These are phyloP conservation scores for Phortica variegata DNA, from an alignment of 1,140 invertebrate genomes.

Conservation along the genomic window DNA sequence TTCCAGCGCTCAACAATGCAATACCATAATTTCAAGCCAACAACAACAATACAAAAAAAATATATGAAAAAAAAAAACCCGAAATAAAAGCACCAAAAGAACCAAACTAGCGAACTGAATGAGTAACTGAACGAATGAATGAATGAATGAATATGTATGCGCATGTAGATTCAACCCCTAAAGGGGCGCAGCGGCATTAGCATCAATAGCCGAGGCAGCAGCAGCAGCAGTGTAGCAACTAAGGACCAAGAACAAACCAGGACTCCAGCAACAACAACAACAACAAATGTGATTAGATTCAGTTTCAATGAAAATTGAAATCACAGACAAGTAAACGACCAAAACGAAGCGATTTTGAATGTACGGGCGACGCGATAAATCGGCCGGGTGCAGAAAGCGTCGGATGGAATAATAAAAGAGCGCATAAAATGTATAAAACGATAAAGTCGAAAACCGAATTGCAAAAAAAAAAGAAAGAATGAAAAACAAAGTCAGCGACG, in stretches of 20 bases:
- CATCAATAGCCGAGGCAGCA: background rate
- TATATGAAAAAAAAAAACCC: no score
- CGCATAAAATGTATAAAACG: constrained; percentile 33
- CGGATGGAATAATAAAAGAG: constrained; percentile 17
- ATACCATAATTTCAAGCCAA: constrained; percentile 45
- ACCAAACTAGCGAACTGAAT: no score
- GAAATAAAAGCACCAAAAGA: no score
- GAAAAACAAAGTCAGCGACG: no score
- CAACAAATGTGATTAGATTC: constrained; percentile 50
- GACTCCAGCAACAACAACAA: constrained; percentile 35
- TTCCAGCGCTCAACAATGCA: constrained; percentile 43
- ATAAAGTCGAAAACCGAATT: constrained; percentile 18
- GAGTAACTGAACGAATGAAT: no score
- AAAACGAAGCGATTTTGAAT: constrained; percentile 17
- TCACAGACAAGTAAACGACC: constrained; percentile 31
- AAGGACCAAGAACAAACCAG: constrained; percentile 1
- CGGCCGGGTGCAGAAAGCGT: constrained; percentile 26
- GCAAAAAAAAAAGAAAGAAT: constrained; percentile 11
- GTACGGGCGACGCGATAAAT: background rate
- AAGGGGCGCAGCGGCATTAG: background rate
- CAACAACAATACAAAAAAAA: background rate
- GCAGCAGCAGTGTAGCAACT: constrained; percentile 13
- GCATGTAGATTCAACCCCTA: constrained; percentile 32
- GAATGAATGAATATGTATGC: constrained; percentile 10
- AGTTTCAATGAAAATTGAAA: constrained; percentile 54